A percentile compares a stretch with the other conserved stretches of the same genome.
These are phyloP conservation scores for Mastigias papua DNA, from an alignment of 30 jellyfish, hydroid and myxozoan species.

Conservation along the genomic window DNA sequence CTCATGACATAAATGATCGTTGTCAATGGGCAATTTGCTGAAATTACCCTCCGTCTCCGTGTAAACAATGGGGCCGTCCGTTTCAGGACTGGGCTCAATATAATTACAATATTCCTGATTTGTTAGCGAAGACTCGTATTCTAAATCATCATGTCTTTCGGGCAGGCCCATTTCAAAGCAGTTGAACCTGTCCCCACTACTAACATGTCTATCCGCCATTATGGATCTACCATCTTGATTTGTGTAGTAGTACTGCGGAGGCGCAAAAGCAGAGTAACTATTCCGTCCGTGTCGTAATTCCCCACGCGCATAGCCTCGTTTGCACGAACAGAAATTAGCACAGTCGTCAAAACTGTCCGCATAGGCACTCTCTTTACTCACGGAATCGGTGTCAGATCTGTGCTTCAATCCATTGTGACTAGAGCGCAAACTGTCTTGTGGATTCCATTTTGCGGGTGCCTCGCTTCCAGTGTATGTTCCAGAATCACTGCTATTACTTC, in stretches of 20 bases:
- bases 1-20: not conserved
- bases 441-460: constrained; percentile 15
- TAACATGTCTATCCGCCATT: not conserved
- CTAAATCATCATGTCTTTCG: not conserved
- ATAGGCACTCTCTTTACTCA: constrained; percentile 35
- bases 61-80: not conserved
- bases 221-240: not conserved
- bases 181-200: not conserved
- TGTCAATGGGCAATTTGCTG: not conserved
- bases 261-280: not conserved
- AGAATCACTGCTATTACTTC: constrained; percentile 60
- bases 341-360: constrained; percentile 37
- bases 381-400: constrained; percentile 26
- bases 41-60: not conserved
- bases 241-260: not conserved
- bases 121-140: not conserved
- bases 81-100: not conserved
- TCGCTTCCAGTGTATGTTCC: constrained; percentile 70
- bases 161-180: not conserved
- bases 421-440: not conserved
- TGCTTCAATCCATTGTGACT: not conserved
- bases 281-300: not conserved
- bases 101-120: not conserved
- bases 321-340: not conserved
- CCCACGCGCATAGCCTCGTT: not conserved